Conservation (phyloP, 2,888 invertebrate species). For the Chesias legatella region DNA sequence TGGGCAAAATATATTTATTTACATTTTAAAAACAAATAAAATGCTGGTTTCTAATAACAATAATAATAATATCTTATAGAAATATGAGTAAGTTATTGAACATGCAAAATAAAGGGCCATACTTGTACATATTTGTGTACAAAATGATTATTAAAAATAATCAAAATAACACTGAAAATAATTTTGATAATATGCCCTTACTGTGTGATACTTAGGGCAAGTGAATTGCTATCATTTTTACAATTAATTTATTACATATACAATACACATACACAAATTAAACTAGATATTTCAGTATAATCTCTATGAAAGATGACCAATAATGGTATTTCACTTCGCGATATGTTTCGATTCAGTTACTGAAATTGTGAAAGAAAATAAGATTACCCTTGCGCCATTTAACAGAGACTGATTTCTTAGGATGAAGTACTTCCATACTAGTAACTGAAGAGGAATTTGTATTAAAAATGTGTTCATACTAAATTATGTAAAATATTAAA, state of each 20-base stretch:
- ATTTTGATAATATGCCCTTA: slow-evolving; percentile 20
- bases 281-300: slow-evolving; percentile 18
- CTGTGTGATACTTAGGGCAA: slow-evolving; percentile 16
- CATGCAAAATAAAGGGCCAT: slow-evolving; percentile 48
- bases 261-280: slow-evolving; percentile 23
- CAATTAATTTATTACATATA: slow-evolving; percentile 16
- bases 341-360: slow-evolving; percentile 26
- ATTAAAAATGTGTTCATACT: too few species aligned
- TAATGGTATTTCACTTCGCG: slow-evolving; percentile 8
- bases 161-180: slow-evolving; percentile 20
- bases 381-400: slow-evolving; percentile 1
- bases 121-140: slow-evolving; percentile 45
- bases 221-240: slow-evolving; percentile 15
- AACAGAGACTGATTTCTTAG: too few species aligned
- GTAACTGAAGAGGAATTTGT: too few species aligned
- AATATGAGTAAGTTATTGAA: slow-evolving; percentile 62
- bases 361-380: slow-evolving; percentile 23
- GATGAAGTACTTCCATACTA: too few species aligned
- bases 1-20: slow-evolving; percentile 80
- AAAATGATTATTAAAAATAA: slow-evolving; percentile 49
- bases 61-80: slow-evolving; percentile 61
- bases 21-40: slow-evolving; percentile 71
- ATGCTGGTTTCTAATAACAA: slow-evolving; percentile 71
- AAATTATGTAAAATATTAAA: too few species aligned
- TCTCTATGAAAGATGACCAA: slow-evolving; percentile 17